Evolutionary conservation across 2,113 vertebrate genomes (phyloP).

Genomic region (Oceanites oceanicus): DNA sequence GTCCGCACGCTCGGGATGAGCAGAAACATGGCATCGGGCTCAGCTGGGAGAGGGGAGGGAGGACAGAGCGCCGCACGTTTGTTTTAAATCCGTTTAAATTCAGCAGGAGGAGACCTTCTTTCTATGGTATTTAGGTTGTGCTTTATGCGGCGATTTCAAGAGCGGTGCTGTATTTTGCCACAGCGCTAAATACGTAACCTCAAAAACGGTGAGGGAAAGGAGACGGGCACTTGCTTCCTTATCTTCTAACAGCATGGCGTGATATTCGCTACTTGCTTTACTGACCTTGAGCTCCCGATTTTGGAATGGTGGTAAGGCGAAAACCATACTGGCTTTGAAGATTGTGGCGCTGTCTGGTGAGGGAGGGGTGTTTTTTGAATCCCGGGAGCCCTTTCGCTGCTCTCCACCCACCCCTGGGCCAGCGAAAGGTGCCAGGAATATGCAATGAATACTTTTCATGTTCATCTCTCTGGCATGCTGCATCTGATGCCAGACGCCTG

Average conservation of each 20-base stretch:
- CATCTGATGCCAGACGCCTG: neutral
- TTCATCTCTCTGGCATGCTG: conserved; percentile 19
- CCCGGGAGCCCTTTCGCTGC: neutral
- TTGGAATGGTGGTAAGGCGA: neutral
- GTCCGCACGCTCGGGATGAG: neutral
- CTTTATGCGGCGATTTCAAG: neutral
- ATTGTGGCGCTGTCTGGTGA: neutral
- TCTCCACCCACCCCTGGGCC: neutral
- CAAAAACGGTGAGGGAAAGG: neutral
- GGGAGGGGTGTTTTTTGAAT: neutral
- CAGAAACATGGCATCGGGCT: neutral
- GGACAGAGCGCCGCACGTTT: neutral
- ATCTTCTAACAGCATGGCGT: fast-evolving
- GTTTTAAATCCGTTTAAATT: too few relatives aligned
- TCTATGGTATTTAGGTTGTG: neutral
- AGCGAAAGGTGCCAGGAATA: conserved; percentile 19
- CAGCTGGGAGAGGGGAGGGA: neutral
- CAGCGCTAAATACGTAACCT: neutral
- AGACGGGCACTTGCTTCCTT: neutral
- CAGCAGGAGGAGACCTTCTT: neutral
- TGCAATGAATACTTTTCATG: neutral
- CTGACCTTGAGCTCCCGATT: neutral
- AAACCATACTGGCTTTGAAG: neutral
- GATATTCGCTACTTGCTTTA: neutral
- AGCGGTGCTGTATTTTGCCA: fast-evolving